Conservation (phyloP, 2,888 invertebrate genomes). For the Amphimallon solstitiale region DNA sequence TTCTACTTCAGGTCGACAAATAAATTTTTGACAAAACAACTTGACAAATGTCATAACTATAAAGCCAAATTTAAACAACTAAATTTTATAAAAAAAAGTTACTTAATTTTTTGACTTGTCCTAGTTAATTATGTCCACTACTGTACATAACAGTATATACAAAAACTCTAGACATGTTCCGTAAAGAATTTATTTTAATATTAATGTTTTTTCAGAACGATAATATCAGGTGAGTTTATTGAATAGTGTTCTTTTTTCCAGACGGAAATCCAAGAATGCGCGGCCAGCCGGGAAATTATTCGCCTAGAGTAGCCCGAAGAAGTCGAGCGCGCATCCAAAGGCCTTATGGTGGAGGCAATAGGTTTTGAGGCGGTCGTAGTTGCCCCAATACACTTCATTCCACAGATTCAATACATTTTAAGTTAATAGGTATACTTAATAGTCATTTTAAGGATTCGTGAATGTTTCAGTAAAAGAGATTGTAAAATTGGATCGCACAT, state of each 20-base stretch:
- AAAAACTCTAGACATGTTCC: too few relatives aligned
- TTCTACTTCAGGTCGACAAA: too few relatives aligned
- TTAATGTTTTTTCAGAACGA: background rate
- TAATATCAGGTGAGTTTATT: background rate
- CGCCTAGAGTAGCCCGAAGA: constrained; percentile 54
- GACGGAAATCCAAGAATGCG: constrained; percentile 40
- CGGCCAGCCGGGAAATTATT: constrained; percentile 50
- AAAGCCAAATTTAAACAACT: too few relatives aligned
- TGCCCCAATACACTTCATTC: constrained; percentile 34
- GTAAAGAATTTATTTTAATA: too few relatives aligned
- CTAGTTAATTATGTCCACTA: too few relatives aligned
- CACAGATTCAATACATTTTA: constrained; percentile 30
- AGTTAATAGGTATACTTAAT: constrained; percentile 21
- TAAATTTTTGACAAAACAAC: too few relatives aligned
- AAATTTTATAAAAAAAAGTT: too few relatives aligned
- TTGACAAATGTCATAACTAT: too few relatives aligned
- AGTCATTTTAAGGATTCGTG: background rate
- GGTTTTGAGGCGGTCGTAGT: constrained; percentile 32
- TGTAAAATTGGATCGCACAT: too few relatives aligned
- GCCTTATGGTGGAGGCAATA: constrained; percentile 50
- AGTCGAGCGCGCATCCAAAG: constrained; percentile 54
- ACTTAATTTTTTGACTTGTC: too few relatives aligned
- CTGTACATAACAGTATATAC: too few relatives aligned
- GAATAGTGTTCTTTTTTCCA: constrained; percentile 12
- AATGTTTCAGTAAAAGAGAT: background rate